Conservation (phyloP, 2,797 vertebrate genomes). For the Coregonus ussuriensis region DNA sequence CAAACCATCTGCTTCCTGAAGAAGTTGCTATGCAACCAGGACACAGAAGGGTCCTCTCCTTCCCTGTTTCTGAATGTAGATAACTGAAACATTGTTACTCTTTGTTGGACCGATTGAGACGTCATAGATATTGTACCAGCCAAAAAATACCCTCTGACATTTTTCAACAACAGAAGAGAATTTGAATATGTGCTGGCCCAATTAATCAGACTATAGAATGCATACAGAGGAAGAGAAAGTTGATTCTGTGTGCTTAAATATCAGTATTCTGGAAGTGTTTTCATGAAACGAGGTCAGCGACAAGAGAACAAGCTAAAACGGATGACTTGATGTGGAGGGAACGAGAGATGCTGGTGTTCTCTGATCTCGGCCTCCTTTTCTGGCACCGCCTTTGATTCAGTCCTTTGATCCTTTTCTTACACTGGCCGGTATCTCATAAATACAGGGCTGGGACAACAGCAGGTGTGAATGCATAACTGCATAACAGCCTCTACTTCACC, state of each 20-base stretch:
- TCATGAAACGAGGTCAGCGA: conserved; percentile 11
- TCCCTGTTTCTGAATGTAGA: conserved; percentile 1
- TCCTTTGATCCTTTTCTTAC: conserved; percentile 46
- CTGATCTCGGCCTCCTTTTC: background rate
- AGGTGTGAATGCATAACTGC: conserved; percentile 64
- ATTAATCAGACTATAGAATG: background rate
- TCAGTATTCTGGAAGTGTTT: background rate
- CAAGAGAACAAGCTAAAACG: background rate
- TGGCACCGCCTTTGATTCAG: conserved; percentile 36
- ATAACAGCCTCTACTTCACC: conserved; percentile 47
- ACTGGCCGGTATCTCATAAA: conserved; percentile 56
- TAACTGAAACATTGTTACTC: background rate
- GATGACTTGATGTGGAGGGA: background rate
- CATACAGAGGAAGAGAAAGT: background rate
- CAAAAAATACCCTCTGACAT: background rate
- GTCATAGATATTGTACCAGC: background rate
- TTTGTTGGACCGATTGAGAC: background rate
- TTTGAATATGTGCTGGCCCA: background rate
- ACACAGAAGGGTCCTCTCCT: background rate
- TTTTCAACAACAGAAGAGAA: background rate
- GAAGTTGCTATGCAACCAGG: conserved; percentile 39
- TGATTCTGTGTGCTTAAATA: background rate
- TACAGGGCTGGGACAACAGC: conserved; percentile 60
- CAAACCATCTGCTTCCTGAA: conserved; percentile 56
- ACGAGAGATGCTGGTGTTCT: conserved; percentile 27